Evolutionary conservation across 2,888 invertebrate species (phyloP).

Genomic region (Panzeria rudis): DNA sequence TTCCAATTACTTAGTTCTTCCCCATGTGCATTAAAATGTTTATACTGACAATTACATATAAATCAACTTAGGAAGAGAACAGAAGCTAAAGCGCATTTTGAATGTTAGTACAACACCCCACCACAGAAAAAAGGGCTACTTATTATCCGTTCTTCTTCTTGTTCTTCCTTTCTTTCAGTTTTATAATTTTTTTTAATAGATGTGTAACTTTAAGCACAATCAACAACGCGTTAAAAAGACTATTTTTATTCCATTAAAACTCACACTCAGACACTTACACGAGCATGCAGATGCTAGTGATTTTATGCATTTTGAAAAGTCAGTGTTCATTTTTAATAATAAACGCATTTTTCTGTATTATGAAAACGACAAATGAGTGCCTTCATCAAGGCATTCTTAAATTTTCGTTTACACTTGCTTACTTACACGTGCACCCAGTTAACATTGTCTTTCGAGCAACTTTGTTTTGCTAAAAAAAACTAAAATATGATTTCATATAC

Average conservation of each 20-base stretch:
- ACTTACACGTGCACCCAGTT: background rate
- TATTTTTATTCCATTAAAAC: constrained; percentile 58
- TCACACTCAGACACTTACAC: background rate
- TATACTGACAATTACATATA: constrained; percentile 60
- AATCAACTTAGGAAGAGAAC: constrained; percentile 44
- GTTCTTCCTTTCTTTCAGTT: background rate
- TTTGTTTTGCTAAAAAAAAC: background rate
- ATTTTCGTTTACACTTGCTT: constrained; percentile 5
- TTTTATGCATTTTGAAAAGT: constrained; percentile 30
- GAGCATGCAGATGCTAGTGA: constrained; percentile 1
- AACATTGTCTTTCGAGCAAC: background rate
- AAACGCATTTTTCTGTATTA: constrained; percentile 58
- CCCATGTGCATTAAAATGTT: constrained; percentile 46
- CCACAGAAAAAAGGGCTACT: constrained; percentile 33
- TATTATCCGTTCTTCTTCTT: constrained; percentile 3
- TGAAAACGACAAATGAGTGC: constrained; percentile 67
- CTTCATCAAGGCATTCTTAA: constrained; percentile 60
- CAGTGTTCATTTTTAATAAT: constrained; percentile 61
- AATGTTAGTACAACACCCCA: constrained; percentile 32
- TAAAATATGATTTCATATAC: no score
- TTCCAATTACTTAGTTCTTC: constrained; percentile 68
- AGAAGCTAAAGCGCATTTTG: constrained; percentile 11
- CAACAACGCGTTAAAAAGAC: constrained; percentile 55
- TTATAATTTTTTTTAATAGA: constrained; percentile 22
- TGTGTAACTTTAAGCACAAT: constrained; percentile 55